These are phyloP conservation scores for Hylaeus anthracinus DNA, from an alignment of 1,140 invertebrate genomes.

Conservation along the genomic window DNA sequence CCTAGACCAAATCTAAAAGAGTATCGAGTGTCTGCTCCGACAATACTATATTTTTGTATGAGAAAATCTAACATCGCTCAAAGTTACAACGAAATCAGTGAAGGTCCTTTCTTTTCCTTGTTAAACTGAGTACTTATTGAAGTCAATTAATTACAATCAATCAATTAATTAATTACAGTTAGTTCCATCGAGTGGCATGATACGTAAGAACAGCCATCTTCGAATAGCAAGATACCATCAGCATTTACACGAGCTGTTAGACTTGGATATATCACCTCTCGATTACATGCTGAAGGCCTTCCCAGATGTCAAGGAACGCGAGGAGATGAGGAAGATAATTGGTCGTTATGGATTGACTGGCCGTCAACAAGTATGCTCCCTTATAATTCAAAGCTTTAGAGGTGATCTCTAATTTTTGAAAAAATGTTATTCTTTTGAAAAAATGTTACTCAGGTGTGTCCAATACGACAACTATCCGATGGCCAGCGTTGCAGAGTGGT, in stretches of 20 bases:
- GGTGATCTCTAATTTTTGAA: neutral
- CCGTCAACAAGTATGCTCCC: conserved; percentile 90
- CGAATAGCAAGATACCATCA: conserved; percentile 99
- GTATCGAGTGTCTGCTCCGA: too few species aligned
- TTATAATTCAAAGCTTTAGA: neutral
- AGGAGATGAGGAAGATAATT: conserved; percentile 99
- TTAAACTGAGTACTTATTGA: too few species aligned
- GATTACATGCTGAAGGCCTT: conserved; percentile 99
- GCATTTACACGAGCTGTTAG: conserved; percentile 97
- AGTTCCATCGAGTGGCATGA: conserved; percentile 97
- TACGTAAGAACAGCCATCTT: conserved; percentile 98
- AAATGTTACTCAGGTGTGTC: conserved; percentile 88
- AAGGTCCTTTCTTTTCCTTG: too few species aligned
- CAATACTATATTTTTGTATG: too few species aligned
- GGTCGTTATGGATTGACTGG: conserved; percentile 98
- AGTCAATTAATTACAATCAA: too few species aligned
- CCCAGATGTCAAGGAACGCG: conserved; percentile 98
- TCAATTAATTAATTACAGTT: conserved; percentile 82
- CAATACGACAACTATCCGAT: conserved; percentile 98
- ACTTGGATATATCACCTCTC: conserved; percentile 96
- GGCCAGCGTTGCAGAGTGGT: conserved; percentile 99
- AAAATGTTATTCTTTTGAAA: neutral
- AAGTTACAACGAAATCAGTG: too few species aligned
- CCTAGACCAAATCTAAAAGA: too few species aligned
- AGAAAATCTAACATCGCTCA: too few species aligned